Base-by-base conservation (phyloP, 1,140 invertebrate species). In the Phymastichus coffea region DNA sequence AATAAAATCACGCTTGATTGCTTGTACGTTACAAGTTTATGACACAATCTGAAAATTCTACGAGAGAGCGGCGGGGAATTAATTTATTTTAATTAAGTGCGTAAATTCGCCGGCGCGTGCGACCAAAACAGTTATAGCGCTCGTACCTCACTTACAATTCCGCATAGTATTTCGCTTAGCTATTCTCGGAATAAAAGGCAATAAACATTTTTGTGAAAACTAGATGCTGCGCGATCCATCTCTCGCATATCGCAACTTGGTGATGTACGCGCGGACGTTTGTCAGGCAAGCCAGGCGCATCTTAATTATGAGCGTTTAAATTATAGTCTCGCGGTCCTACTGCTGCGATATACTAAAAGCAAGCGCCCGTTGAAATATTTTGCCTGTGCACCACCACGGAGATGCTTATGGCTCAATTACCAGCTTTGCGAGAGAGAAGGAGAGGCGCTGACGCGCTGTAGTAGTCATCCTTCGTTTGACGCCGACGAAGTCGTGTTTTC, bases 301-400 rank as follows among this genome's bases (percentile, higher is more conserved):
- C 55, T 57, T 57, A 57, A 57, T 57, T 57, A 57, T 28, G 44
- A 57, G 33, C 55, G 23, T 19, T n/a, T 57, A 57, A 57, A 37
- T 48, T 57, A 57, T 57, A 46, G 44, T 17, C 38, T 46, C 22
- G 25, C n/a, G n/a, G n/a, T n/a, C n/a, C n/a, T n/a, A n/a, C 52
- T 35, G 25, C 22, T 19, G 52, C 1, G 30, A 6, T 17, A 33
- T 10, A n/a, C n/a, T n/a, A n/a, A 30, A 15, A 20, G 15, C 3
- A 9, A 19, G 26, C 3, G 48, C 1, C 3, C 30, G 30, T n/a
- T 57, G 44, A 57, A 57, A 57, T 57, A 48, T 48, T 48, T n/a
- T 22, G 55, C n/a, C n/a, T n/a, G n/a, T 26, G 54, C 7, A 15
- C 20, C 28, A 15, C n/a, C 33, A n/a, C 25, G 33, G 26, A 43